Percentiles rank a stretch among this genome's conserved stretches.
These are phyloP conservation scores for Cephus nigrinus DNA, from an alignment of 2,888 invertebrate genomes.

Conservation along the genomic window DNA sequence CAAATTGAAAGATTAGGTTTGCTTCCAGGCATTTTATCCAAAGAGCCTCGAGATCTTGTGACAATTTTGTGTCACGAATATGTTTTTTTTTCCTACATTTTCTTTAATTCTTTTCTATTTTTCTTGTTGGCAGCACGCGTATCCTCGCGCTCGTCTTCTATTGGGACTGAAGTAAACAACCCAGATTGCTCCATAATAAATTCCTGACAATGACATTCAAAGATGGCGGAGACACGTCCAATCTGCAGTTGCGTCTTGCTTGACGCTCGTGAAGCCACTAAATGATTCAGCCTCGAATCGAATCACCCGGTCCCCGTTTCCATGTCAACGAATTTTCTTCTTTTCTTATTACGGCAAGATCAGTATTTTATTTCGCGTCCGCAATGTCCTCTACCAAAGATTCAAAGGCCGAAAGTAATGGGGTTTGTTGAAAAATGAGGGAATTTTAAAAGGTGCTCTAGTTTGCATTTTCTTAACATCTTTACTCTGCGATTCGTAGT, in stretches of 20 bases:
- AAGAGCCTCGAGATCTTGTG: neutral
- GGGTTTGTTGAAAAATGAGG: neutral
- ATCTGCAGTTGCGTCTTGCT: neutral
- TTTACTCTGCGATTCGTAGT: neutral
- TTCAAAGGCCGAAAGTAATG: neutral
- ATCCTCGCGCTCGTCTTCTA: neutral
- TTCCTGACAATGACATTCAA: neutral
- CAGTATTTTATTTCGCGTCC: neutral
- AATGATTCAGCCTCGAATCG: neutral
- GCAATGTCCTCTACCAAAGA: neutral
- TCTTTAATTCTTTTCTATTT: neutral
- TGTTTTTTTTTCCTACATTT: neutral
- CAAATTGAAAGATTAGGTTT: neutral
- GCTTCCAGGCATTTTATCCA: neutral
- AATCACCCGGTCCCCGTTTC: neutral
- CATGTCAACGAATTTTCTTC: neutral
- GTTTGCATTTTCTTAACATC: neutral
- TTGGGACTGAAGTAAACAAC: neutral
- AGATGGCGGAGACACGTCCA: neutral
- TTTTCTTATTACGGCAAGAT: neutral
- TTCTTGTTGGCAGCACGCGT: neutral
- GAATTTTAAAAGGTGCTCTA: neutral
- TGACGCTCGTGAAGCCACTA: neutral
- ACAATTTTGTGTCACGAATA: neutral
- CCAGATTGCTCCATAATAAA: neutral